Conservation (phyloP, 2,888 invertebrate species). For the Podabrus alpinus region DNA sequence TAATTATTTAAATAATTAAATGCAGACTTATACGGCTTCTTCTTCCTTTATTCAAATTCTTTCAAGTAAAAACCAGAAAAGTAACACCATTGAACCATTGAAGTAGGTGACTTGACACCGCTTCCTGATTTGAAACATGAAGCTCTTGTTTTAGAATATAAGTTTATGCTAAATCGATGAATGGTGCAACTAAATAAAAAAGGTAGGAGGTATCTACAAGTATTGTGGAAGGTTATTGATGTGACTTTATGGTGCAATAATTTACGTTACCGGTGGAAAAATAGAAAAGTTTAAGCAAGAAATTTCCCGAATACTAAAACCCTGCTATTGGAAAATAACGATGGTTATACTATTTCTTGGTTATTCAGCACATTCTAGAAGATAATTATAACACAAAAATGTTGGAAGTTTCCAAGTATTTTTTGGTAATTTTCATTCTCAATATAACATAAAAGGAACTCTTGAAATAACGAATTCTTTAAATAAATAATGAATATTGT, state of each 20-base stretch:
- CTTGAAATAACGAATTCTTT: too few species aligned
- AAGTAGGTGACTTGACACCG: not conserved
- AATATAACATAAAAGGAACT: too few species aligned
- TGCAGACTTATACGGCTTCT: not conserved
- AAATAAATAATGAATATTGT: too few species aligned
- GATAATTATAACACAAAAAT: not conserved
- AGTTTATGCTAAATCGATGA: not conserved
- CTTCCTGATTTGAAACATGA: not conserved
- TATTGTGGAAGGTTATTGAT: not conserved
- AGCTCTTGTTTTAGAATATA: not conserved
- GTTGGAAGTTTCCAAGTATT: not conserved
- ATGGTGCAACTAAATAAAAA: not conserved
- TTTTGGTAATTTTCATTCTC: too few species aligned
- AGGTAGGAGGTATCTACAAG: not conserved
- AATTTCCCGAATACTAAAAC: not conserved
- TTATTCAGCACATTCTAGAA: not conserved
- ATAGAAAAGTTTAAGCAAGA: not conserved
- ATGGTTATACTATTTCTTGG: not conserved
- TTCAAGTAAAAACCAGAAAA: not conserved
- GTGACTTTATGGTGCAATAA: not conserved
- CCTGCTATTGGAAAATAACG: not conserved
- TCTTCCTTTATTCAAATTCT: not conserved
- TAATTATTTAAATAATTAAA: not conserved
- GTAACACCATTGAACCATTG: not conserved
- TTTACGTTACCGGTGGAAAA: not conserved